These are phyloP conservation scores for Melospiza melodia DNA, from an alignment of 2,113 vertebrate genomes.

Conservation along the genomic window DNA sequence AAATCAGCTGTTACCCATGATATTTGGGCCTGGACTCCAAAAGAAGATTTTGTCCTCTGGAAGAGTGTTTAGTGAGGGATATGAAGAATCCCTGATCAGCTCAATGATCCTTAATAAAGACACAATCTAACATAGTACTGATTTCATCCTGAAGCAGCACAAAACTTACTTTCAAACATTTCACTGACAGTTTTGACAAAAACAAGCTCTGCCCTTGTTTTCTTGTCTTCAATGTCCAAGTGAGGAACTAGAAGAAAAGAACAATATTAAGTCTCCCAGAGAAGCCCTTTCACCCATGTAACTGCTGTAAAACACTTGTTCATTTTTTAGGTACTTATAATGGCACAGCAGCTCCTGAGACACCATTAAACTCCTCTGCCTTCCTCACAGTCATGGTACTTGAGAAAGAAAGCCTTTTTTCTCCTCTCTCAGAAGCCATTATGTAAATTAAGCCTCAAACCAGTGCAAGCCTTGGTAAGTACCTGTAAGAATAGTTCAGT, in stretches of 20 bases:
- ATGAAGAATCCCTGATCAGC: not conserved
- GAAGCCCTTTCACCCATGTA: not conserved
- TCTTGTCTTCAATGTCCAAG: not conserved
- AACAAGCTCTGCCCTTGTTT: not conserved
- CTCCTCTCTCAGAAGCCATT: not conserved
- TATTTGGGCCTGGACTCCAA: not conserved
- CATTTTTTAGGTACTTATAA: not conserved
- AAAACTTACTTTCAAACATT: constrained; percentile 21
- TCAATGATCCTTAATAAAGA: not conserved
- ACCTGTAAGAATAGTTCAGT: not conserved
- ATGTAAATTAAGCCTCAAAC: not conserved
- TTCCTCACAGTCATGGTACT: not conserved
- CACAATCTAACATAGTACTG: not conserved
- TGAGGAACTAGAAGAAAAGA: not conserved
- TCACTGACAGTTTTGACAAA: constrained; percentile 14
- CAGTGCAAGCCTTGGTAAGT: not conserved
- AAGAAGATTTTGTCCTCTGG: not conserved
- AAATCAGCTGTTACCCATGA: not conserved
- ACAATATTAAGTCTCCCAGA: not conserved
- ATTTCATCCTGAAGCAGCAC: not conserved
- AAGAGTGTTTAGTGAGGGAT: not conserved
- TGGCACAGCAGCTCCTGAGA: not conserved
- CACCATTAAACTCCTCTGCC: not conserved
- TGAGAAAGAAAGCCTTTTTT: not conserved
- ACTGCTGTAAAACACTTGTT: fast-evolving